These are phyloP conservation scores for Capreolus pygargus DNA, from an alignment of 2,113 vertebrate species.

Conservation along the genomic window DNA sequence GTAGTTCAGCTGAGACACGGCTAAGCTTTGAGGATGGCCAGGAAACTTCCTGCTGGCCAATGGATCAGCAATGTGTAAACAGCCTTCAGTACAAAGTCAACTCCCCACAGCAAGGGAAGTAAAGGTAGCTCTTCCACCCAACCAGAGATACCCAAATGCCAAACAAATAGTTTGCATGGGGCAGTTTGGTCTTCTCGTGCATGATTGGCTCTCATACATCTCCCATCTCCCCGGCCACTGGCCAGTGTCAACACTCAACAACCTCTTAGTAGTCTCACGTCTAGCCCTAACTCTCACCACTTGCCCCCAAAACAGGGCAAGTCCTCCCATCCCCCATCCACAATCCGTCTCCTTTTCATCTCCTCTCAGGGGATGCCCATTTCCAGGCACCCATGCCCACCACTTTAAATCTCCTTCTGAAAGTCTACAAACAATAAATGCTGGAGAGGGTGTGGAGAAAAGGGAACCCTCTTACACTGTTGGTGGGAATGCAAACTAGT, in stretches of 20 bases:
- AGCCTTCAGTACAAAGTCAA: background rate
- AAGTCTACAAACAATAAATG: background rate
- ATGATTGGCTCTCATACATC: background rate
- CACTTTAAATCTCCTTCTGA: background rate
- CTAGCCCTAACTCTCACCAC: background rate
- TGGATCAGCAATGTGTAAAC: background rate
- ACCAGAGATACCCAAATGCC: background rate
- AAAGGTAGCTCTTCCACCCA: background rate
- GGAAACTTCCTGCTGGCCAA: background rate
- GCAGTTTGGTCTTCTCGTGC: background rate
- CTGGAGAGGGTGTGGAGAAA: background rate
- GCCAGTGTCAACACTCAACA: background rate
- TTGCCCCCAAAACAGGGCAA: background rate
- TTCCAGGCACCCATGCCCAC: background rate
- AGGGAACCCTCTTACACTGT: background rate
- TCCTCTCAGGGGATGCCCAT: background rate
- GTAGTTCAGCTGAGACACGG: background rate
- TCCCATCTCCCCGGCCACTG: background rate
- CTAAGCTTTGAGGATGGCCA: background rate
- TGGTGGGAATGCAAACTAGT: background rate
- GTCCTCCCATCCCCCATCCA: background rate
- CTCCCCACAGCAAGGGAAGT: background rate
- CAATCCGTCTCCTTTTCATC: background rate
- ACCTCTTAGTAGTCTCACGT: background rate
- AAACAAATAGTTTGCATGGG: background rate